These are phyloP conservation scores for Ostrea denselamellosa DNA, from an alignment of 1,140 invertebrate species.

Conservation along the genomic window DNA sequence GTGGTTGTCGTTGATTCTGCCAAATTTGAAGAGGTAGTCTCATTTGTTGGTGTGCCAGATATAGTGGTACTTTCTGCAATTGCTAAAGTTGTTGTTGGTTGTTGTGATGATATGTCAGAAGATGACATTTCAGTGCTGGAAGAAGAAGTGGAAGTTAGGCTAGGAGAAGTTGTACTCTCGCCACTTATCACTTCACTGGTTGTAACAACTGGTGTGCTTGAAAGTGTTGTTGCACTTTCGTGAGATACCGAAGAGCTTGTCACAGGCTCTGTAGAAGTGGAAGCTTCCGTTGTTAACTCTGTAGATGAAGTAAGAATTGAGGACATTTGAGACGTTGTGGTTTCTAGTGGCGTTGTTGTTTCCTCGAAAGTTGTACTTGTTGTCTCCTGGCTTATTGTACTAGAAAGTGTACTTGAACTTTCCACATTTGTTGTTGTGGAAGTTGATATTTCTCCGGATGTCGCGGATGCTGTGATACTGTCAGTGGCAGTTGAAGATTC, in stretches of 20 bases:
- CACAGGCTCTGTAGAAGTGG: background rate
- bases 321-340: background rate
- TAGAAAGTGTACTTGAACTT: background rate
- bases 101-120: background rate
- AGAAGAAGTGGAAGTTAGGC: background rate
- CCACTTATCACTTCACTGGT: background rate
- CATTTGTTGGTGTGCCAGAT: background rate
- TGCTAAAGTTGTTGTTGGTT: background rate
- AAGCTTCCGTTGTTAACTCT: background rate
- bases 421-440: background rate
- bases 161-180: background rate
- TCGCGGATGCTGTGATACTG: background rate
- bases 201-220: background rate
- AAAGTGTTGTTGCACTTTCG: background rate
- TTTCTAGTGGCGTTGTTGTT: background rate
- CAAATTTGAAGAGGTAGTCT: background rate
- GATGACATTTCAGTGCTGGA: background rate
- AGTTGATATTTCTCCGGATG: background rate
- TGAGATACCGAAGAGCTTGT: background rate
- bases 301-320: background rate
- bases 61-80: background rate
- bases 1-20: background rate
- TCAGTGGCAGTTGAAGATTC: background rate
- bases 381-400: background rate
- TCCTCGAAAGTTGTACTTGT: background rate